Evolutionary conservation across 2,888 invertebrate genomes (phyloP), one percentile per base, ranked within the genome.

Genomic region (Endotricha flammealis): DNA sequence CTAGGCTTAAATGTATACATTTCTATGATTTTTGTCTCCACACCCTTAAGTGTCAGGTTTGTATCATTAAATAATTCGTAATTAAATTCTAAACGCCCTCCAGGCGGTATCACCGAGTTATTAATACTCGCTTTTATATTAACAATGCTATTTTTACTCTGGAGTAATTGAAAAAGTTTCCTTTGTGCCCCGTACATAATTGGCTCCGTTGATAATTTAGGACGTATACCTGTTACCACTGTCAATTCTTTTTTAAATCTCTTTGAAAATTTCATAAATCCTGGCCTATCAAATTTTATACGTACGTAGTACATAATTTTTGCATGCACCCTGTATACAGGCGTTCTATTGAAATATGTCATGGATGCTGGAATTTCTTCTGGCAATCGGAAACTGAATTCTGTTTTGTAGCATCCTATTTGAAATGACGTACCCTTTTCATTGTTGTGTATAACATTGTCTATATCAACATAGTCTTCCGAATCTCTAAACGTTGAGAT

Each of bases 251-350:
- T 65, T 24, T 50, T 54, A 28, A 53, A 65, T 31, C 45, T 57
- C 37, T 60, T 65, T 1, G 51, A 38, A 2, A 56, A 53, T 20
- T 44, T 36, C 4, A 69, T 58, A 28, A 63, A 41, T 1, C 64
- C 64, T 0, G 58, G 49, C 34, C 44, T 57, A 13, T 64, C 54
- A 10, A 69, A 68, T 45, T 57, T 63, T 14, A 66, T 62, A 0
- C 55, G 52, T n/a, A 69, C 41, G 22, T 64, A 54, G 29, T 69
- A 70, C 8, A 38, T 42, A 5, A 69, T 67, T 0, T 40, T 29
- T 12, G 66, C 61, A 1, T 33, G 33, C 2, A 62, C 38, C 9
- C 27, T 32, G 5, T 50, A 50, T 9, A 30, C 31, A 0, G 30
- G 12, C 2, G 43, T 35, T 0, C 28, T n/a, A 16, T 43, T 45